Evolutionary conservation across 2,113 vertebrate genomes (phyloP).

Genomic region (Alces alces): DNA sequence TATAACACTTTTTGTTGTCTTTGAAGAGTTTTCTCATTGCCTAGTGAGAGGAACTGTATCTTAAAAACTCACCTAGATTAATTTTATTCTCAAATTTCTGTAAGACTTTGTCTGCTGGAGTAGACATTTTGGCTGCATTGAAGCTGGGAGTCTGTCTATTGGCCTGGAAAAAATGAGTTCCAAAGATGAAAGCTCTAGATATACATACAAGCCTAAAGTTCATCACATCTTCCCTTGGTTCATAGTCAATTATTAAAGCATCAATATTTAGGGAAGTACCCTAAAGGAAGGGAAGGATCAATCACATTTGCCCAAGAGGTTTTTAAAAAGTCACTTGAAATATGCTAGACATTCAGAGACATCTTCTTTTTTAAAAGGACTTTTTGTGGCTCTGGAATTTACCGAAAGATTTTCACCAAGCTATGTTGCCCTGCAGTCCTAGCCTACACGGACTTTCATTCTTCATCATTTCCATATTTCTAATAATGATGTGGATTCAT

Average conservation of each 20-base stretch:
- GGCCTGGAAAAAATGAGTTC: constrained; percentile 75
- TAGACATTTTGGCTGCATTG: constrained; percentile 80
- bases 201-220: not conserved
- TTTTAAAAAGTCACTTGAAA: not conserved
- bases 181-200: not conserved
- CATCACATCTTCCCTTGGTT: not conserved
- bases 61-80: constrained; percentile 83
- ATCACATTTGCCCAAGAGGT: not conserved
- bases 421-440: not conserved
- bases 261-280: not conserved
- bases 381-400: not conserved
- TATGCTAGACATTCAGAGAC: not conserved
- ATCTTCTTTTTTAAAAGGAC: not conserved
- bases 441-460: not conserved
- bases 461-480: not conserved
- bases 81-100: constrained; percentile 88
- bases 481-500: not conserved
- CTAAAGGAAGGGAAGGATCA: not conserved
- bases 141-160: constrained; percentile 78
- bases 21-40: not conserved
- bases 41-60: not conserved
- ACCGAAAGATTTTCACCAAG: not conserved
- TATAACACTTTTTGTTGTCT: not conserved
- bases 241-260: not conserved
- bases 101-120: constrained; percentile 83